phyloP scores from a whole-genome alignment of 2,113 vertebrate genomes.

The western clawed frog (Xenopus tropicalis) region DNA sequence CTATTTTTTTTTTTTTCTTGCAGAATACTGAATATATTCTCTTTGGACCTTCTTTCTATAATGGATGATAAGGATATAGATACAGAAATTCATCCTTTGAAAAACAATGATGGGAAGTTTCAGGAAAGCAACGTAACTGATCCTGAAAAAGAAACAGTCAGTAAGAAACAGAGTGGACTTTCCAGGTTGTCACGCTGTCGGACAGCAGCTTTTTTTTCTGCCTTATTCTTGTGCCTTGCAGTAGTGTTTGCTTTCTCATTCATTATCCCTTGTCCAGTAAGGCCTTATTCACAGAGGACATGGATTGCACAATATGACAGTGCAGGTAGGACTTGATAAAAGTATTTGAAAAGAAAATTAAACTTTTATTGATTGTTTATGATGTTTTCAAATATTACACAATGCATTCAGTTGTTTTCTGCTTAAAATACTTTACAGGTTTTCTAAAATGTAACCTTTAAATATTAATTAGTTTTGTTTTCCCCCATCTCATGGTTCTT shows the following conservation, averaged over 20 bases:
- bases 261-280: conserved; percentile 86
- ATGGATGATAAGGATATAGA: conserved; percentile 69
- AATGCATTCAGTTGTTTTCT: too few relatives aligned
- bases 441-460: too few relatives aligned
- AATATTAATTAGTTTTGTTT: too few relatives aligned
- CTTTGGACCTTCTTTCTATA: conserved; percentile 2
- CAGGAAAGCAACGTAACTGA: conserved; percentile 50
- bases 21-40: neutral
- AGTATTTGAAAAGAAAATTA: neutral
- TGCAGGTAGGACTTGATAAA: conserved; percentile 63
- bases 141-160: conserved; percentile 52
- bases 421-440: too few relatives aligned
- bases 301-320: conserved; percentile 69
- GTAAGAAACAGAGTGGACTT: conserved; percentile 51
- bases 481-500: too few relatives aligned
- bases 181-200: conserved; percentile 76
- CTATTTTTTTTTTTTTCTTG: neutral
- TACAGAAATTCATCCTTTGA: conserved; percentile 80
- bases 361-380: neutral
- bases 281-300: conserved; percentile 62
- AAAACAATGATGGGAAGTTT: conserved; percentile 63
- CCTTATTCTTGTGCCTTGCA: conserved; percentile 78
- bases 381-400: too few relatives aligned
- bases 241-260: conserved; percentile 91
- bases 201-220: conserved; percentile 78